Evolutionary conservation across 2,888 invertebrate genomes (phyloP), one percentile per base, ranked within the genome.

Genomic region (Pilophorus perplexus): DNA sequence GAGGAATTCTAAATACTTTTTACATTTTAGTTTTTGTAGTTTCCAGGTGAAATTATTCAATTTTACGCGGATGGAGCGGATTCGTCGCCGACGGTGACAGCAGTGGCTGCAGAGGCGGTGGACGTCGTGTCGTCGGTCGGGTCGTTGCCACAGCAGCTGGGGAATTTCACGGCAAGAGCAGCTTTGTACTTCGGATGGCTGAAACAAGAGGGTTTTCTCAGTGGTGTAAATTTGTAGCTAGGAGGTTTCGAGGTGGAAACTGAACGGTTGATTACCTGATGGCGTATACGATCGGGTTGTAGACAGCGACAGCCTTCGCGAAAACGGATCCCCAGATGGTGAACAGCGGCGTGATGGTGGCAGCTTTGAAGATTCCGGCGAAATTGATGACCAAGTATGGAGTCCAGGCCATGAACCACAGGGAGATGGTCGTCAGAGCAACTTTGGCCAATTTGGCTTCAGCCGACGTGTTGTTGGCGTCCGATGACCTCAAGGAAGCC

Each of bases 291-390:
- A 92, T 90, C 20, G 92, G 92, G 78, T 93, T 93, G 81, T 92
- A 92, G 70, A 89, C 88, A 71, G 91, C 90, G 74, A 90, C 92
- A 70, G 92, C 90, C 79, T 95, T 95, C 68, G 93, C 93, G 76
- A 94, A 93, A 72, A 93, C 83, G 28, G 93, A 90, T 60, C 90
- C 90, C 89, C 91, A 90, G 77, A 92, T 90, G 65, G 90, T 90
- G 71, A 86, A 86, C 71, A 92, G 79, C 14, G 92, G 92, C 71
- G 83, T 88, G 73, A 92, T 85, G 44, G 84, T 84, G 38, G 82
- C 81, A 66, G 83, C 83, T 73, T 88, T 85, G 75, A 91, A 90
- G 62, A 91, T 85, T 40, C 92, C 92, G 69, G 86, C 80, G 74
- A 82, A 87, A 77, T 92, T 91, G 75, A 92, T 88, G 60, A 91